These are phyloP conservation scores for Holacanthus passer DNA, from an alignment of 2,113 vertebrate species.

Conservation along the genomic window DNA sequence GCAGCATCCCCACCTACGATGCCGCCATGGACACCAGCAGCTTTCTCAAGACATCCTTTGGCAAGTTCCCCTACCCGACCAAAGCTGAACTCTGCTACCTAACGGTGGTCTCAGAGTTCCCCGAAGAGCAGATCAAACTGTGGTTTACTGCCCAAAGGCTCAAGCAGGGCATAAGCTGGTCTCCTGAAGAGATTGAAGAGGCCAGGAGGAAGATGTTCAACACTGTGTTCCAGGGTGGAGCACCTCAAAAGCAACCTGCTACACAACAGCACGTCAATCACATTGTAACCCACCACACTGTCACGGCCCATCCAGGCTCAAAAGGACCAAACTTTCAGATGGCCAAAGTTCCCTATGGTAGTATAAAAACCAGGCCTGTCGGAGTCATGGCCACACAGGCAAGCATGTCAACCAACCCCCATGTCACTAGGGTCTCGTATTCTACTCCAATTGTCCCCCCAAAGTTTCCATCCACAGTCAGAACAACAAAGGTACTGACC, in stretches of 20 bases:
- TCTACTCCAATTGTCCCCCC: slow-evolving; percentile 86
- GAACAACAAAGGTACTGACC: slow-evolving; percentile 81
- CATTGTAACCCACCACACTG: slow-evolving; percentile 83
- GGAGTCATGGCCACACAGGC: slow-evolving; percentile 89
- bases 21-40: slow-evolving; percentile 97
- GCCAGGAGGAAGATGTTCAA: slow-evolving; percentile 98
- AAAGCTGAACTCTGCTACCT: slow-evolving; percentile 98
- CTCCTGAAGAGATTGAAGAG: slow-evolving; percentile 97
- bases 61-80: slow-evolving; percentile 98
- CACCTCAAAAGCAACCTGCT: slow-evolving; percentile 74
- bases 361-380: slow-evolving; percentile 82
- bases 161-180: slow-evolving; percentile 99
- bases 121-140: slow-evolving; percentile 98
- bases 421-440: slow-evolving; percentile 87
- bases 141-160: slow-evolving; percentile 98
- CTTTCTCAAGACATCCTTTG: slow-evolving; percentile 97
- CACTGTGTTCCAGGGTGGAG: slow-evolving; percentile 92
- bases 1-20: slow-evolving; percentile 96
- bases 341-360: slow-evolving; percentile 89
- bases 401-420: slow-evolving; percentile 88
- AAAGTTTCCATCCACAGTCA: slow-evolving; percentile 79
- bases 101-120: slow-evolving; percentile 97
- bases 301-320: slow-evolving; percentile 86
- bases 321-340: slow-evolving; percentile 85
- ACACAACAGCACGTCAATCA: slow-evolving; percentile 72